These are phyloP conservation scores for Hofmannophila pseudospretella DNA, from an alignment of 2,888 invertebrate genomes.

Conservation along the genomic window DNA sequence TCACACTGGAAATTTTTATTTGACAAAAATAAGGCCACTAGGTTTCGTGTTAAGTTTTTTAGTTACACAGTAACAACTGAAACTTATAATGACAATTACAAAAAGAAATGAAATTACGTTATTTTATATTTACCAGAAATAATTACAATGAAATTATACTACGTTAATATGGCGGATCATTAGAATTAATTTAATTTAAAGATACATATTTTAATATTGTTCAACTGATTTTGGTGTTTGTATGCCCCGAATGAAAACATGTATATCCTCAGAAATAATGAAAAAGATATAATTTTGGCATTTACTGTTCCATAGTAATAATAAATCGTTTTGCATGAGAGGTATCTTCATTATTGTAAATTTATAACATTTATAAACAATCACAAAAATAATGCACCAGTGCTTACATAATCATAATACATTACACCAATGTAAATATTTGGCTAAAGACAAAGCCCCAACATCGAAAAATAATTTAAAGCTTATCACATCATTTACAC, in stretches of 20 bases:
- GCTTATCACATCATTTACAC: slow-evolving; percentile 62
- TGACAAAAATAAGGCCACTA: slow-evolving; percentile 63
- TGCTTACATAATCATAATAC: slow-evolving; percentile 35
- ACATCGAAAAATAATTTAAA: slow-evolving; percentile 72
- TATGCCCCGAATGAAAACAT: no score
- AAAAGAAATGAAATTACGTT: slow-evolving; percentile 14
- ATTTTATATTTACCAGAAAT: slow-evolving; percentile 20
- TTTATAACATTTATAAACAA: slow-evolving; percentile 48
- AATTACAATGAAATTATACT: slow-evolving; percentile 30
- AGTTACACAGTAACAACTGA: slow-evolving; percentile 33
- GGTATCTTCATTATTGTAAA: slow-evolving; percentile 11
- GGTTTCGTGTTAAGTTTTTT: slow-evolving; percentile 29
- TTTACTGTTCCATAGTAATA: not conserved
- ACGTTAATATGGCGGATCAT: slow-evolving; percentile 50
- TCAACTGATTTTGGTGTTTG: no score
- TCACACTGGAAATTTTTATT: slow-evolving; percentile 63
- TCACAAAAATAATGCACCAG: slow-evolving; percentile 68
- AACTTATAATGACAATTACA: slow-evolving; percentile 25
- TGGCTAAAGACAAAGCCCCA: slow-evolving; percentile 37
- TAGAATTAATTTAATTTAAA: slow-evolving; percentile 14
- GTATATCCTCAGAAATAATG: no score
- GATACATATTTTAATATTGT: not conserved
- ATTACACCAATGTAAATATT: slow-evolving; percentile 47
- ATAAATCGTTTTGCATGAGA: slow-evolving; percentile 10
- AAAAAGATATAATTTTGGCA: not conserved